Percentiles rank a stretch among this genome's conserved stretches.
These are phyloP conservation scores for Tetrapedia diversipes DNA, from an alignment of 2,888 invertebrate genomes.

Conservation along the genomic window DNA sequence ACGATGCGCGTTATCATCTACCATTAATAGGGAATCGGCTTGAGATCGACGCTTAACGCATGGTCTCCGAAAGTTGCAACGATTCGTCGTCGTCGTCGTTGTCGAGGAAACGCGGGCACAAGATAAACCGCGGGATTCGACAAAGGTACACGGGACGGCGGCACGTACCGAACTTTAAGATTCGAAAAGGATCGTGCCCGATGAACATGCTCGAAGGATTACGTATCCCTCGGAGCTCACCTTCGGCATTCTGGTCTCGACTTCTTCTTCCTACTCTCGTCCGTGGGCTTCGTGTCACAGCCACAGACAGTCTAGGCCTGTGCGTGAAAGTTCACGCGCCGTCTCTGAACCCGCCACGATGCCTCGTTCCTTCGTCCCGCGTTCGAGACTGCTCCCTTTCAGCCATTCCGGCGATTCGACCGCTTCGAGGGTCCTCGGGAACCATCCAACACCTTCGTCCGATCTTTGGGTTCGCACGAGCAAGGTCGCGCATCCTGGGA, in stretches of 20 bases:
- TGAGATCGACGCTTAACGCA: conserved; percentile 28
- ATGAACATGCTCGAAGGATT: conserved; percentile 77
- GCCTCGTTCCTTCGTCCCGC: not conserved
- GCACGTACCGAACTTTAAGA: conserved; percentile 43
- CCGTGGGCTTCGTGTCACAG: conserved; percentile 25
- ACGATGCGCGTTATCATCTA: conserved; percentile 30
- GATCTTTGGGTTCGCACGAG: not conserved
- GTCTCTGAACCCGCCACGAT: conserved; percentile 10
- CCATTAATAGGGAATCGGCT: conserved; percentile 38
- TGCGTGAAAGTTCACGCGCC: conserved; percentile 50
- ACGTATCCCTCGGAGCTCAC: conserved; percentile 67
- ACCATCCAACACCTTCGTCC: not conserved
- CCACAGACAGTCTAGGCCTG: conserved; percentile 16
- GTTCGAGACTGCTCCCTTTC: conserved; percentile 41
- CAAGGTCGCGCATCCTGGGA: conserved; percentile 13
- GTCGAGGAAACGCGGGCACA: not conserved
- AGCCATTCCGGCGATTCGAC: conserved; percentile 39
- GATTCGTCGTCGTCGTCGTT: too few relatives aligned
- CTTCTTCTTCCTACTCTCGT: conserved; percentile 52
- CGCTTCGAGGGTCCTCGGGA: conserved; percentile 10
- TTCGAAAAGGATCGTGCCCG: conserved; percentile 78
- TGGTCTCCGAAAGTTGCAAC: too few relatives aligned
- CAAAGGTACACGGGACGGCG: conserved; percentile 6
- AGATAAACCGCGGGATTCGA: not conserved
- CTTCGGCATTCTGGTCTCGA: conserved; percentile 58